Base-by-base conservation (phyloP, 2,797 vertebrate genomes). In the Sphaeramia orbicularis region DNA sequence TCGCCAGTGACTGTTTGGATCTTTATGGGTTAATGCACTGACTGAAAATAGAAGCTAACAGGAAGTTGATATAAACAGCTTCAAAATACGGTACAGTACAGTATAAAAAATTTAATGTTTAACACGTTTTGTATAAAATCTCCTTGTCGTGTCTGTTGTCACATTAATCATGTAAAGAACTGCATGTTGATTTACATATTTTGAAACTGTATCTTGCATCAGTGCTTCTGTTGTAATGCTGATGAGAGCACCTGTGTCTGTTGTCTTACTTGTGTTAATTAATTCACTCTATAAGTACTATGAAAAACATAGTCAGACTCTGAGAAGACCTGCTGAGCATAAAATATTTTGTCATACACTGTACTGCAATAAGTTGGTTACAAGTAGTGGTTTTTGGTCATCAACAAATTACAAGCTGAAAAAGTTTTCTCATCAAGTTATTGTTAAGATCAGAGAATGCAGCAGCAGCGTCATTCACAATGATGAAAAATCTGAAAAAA, bases 201-300 rank as follows among this genome's bases (percentile, higher is more conserved):
- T 52, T 43, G 10, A 50, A 27, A 51, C 15, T 7, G 44, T 37
- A 41, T 49, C 24, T 13, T 42, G 41, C 13, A 36, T 53, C 12
- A 14, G 14, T 19, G 53, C 47, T 9, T 68, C 45, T 63, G 36
- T 64, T 59, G 1, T 60, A 45, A 49, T 64, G 60, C 52, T 49
- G 10, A 51, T 50, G 37, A 62, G 42, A 55, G 38, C 18, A 67
- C 35, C 44, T 64, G 38, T 38, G 54, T 45, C 52, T n/a, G 14
- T 18, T 49, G 19, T 43, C 7, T 49, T 43, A 21, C 30, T 50
- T 53, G 16, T 65, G 32, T 42, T 49, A 32, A 66, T 64, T 18
- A 51, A n/a, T 24, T 56, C 13, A 18, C 65, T 61, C 42, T 58
- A 56, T 32, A 48, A 38, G 15, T 55, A 55, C 40, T 32, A 9